Percentiles rank a stretch among this genome's conserved stretches.
phyloP scores from a whole-genome alignment of 2,888 invertebrate genomes.

The Troides oblongomaculatus region DNA sequence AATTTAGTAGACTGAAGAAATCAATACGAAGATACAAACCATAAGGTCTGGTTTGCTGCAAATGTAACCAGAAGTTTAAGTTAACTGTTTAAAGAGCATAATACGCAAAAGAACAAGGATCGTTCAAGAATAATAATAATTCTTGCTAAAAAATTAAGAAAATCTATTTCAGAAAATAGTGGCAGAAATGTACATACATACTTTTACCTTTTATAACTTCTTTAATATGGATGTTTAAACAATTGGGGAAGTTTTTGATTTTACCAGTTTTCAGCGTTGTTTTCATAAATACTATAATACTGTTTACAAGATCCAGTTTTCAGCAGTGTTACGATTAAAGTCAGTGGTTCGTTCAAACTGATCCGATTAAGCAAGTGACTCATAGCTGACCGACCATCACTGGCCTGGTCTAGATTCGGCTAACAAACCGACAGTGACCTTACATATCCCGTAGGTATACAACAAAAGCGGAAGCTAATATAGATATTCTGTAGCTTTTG shows the following conservation, averaged over 20 bases:
- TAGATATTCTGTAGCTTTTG: neutral
- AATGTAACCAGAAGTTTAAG: too few species aligned
- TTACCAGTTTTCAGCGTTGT: neutral
- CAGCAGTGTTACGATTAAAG: neutral
- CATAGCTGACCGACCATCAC: neutral
- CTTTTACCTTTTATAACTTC: neutral
- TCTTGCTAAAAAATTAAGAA: too few species aligned
- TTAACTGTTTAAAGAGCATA: too few species aligned
- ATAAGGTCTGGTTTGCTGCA: too few species aligned
- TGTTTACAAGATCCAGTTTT: slow-evolving; percentile 1
- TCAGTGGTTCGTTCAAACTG: neutral
- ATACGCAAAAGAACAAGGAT: too few species aligned
- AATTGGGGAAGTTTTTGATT: neutral
- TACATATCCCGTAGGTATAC: neutral
- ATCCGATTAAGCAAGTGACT: neutral
- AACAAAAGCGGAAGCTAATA: neutral
- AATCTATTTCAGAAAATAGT: neutral
- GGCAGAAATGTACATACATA: neutral
- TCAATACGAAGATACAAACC: too few species aligned
- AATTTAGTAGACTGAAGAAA: too few species aligned
- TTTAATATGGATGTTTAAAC: neutral
- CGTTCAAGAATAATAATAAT: too few species aligned
- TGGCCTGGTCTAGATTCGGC: neutral
- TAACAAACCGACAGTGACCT: neutral
- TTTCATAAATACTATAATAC: neutral